Evolutionary conservation across 1,140 invertebrate genomes (phyloP).

Genomic region (Brachionus koreanus): DNA sequence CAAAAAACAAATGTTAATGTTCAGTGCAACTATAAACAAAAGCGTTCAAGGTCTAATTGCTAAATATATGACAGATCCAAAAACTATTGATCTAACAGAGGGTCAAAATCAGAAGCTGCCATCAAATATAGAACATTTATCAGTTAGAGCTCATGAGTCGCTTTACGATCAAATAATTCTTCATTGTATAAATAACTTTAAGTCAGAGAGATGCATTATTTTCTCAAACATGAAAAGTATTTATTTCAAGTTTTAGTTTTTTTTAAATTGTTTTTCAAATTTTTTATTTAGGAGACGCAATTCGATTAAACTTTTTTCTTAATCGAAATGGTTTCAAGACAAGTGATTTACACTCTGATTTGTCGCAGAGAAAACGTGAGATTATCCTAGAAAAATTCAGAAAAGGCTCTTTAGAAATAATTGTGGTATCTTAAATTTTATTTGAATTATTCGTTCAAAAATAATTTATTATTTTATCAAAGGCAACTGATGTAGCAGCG

Average conservation of each 20-base stretch:
- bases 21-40: slow-evolving; percentile 42
- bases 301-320: neutral
- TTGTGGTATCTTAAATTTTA: neutral
- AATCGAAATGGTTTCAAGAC: neutral
- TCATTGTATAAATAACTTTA: slow-evolving; percentile 9
- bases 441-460: neutral
- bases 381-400: slow-evolving; percentile 30
- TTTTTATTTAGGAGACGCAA: slow-evolving; percentile 24
- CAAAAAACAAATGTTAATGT: slow-evolving; percentile 43
- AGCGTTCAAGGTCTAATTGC: slow-evolving; percentile 23
- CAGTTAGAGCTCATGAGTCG: neutral
- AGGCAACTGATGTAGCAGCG: slow-evolving; percentile 62
- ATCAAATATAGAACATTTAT: slow-evolving; percentile 32
- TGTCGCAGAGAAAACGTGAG: slow-evolving; percentile 17
- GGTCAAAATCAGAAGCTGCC: slow-evolving; percentile 33
- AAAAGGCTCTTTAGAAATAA: neutral
- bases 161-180: neutral
- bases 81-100: slow-evolving; percentile 23
- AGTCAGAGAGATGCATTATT: slow-evolving; percentile 26
- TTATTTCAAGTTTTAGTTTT: neutral
- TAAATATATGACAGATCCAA: slow-evolving; percentile 36
- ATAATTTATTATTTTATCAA: slow-evolving; percentile 48
- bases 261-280: neutral
- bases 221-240: slow-evolving; percentile 40
- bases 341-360: slow-evolving; percentile 24